Conservation (phyloP, 2,888 invertebrate species). For the Ditula angustiorana region DNA sequence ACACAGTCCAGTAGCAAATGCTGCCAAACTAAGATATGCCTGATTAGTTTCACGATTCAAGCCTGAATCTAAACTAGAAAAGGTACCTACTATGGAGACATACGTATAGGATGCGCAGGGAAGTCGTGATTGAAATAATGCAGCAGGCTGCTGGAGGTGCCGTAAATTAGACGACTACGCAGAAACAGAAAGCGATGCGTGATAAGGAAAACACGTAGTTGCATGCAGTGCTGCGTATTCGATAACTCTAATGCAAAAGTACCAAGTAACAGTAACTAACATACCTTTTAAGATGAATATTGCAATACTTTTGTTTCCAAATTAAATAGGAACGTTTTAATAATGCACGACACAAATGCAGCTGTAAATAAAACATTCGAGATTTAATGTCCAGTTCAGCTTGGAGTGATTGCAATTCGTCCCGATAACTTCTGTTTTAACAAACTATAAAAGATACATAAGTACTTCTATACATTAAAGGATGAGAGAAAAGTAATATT, state of each 20-base stretch:
- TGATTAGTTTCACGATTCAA: background rate
- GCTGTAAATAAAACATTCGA: background rate
- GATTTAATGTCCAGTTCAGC: background rate
- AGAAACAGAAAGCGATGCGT: background rate
- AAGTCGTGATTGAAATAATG: slow-evolving; percentile 7
- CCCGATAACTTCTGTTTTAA: background rate
- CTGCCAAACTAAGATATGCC: too few species aligned
- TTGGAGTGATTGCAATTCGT: background rate
- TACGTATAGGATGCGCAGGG: background rate
- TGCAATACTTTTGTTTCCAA: background rate
- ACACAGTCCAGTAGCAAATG: background rate
- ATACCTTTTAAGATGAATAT: too few species aligned
- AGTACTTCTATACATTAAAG: background rate
- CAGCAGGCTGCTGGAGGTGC: background rate
- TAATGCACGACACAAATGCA: background rate
- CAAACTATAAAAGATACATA: background rate
- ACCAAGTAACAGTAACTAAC: too few species aligned
- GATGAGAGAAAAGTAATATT: background rate
- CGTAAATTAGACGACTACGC: background rate
- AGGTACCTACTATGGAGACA: background rate
- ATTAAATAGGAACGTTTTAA: background rate
- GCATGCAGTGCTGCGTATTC: background rate
- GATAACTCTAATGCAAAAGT: background rate
- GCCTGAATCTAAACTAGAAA: background rate
- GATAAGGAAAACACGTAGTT: slow-evolving; percentile 1